Evolutionary conservation across 2,797 vertebrate genomes (phyloP), one percentile per base, ranked within the genome.

Genomic region (Syndactyla subalaris): DNA sequence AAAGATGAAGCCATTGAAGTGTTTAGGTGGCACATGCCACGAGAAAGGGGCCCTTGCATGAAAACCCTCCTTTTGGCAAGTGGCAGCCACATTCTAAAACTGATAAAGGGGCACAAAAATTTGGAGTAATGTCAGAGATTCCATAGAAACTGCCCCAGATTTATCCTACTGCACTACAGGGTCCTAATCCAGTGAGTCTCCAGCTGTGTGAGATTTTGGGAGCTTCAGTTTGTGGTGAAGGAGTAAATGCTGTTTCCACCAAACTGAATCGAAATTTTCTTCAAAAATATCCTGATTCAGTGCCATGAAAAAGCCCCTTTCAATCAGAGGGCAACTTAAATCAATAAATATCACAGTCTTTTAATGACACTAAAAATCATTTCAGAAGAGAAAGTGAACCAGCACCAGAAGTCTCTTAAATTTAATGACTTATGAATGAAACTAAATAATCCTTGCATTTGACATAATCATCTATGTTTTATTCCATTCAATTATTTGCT

Each of bases 401-500:
- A 49, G 29, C 49, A 38, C 61, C 75, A 51, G 16, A 66, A 70
- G 51, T 88, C 91, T 89, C 96, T 94, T 84, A 85, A 90, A 95
- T 95, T 41, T 93, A 97, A 95, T 93, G 93, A 87, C 89, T 88
- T 92, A 23, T 4, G 38, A 94, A 95, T 62, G 87, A 94, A 96
- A 92, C 81, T 10, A 52, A 91, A 87, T 96, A 91, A 97, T 94
- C 74, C 32, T 59, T 85, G 76, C 66, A 73, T 95, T 92, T 95
- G 80, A 93, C 81, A 89, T 89, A 89, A 96, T 92, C 6, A 36
- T 71, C 68, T 34, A 32, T 57, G 78, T 78, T 93, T 92, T 88
- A 95, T 67, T 96, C 85, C 36, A 30, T 86, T 92, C 89, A 95
- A 84, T 97, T 97, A 95, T 97, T 97, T 97, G 79, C 95, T 97